Evolutionary conservation across 2,113 vertebrate species (phyloP).

Genomic region (Hymenochirus boettgeri): DNA sequence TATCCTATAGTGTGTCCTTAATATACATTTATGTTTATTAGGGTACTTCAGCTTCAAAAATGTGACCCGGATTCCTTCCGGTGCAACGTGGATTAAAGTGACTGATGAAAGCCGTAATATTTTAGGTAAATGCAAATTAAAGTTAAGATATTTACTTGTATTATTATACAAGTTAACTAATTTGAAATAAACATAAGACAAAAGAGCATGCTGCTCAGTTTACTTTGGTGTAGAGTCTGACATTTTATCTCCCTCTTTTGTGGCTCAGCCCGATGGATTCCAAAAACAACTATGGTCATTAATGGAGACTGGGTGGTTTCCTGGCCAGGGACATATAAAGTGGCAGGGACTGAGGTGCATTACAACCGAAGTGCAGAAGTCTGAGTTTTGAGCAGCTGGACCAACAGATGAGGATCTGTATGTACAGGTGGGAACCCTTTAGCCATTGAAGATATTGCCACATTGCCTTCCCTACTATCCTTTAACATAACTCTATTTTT

Average conservation of each 20-base stretch:
- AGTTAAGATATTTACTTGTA: background rate
- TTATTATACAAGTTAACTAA: background rate
- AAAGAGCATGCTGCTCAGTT: no score
- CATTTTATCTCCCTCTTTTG: no score
- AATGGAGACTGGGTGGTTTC: constrained; percentile 85
- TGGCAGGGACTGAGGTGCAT: constrained; percentile 72
- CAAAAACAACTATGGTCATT: constrained; percentile 74
- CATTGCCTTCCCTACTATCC: no score
- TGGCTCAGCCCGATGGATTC: constrained; percentile 76
- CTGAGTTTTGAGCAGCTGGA: constrained; percentile 73
- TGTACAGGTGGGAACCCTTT: constrained; percentile 69
- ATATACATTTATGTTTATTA: constrained; percentile 17
- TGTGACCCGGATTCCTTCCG: constrained; percentile 85
- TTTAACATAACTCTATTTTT: no score
- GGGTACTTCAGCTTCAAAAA: constrained; percentile 83
- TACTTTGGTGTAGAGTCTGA: background rate
- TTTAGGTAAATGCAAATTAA: constrained; percentile 73
- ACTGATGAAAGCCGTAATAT: constrained; percentile 86
- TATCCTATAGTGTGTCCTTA: constrained; percentile 36
- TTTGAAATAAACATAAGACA: no score
- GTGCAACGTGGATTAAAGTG: constrained; percentile 84
- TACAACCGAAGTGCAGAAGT: constrained; percentile 70
- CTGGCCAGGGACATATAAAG: constrained; percentile 73
- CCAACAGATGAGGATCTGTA: constrained; percentile 80
- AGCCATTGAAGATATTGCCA: no score